Base-by-base conservation (phyloP, 1,140 invertebrate species). In the Drosophila takahashii region DNA sequence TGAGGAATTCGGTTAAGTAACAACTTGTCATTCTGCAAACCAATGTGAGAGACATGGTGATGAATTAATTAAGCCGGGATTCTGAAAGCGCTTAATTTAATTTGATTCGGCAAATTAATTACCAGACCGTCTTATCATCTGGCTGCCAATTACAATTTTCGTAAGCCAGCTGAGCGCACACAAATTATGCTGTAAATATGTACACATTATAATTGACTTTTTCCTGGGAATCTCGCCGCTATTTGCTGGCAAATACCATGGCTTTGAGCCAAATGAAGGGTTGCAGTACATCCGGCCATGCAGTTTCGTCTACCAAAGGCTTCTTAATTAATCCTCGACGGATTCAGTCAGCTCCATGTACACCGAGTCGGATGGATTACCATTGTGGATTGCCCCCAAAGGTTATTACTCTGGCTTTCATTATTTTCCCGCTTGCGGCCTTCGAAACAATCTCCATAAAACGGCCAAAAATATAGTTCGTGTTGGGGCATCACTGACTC, bases 161-260 rank as follows among this genome's bases (percentile, higher is more conserved):
- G 22, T 29, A 39, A 56, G 65, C 18, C 26, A 47, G 9, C 37
- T 10, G 27, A 32, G 64, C 41, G 34, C 6, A 37, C 47, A 36
- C 51, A 57, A 70, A 70, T 70, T 56, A 57, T 15, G 27, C n/a
- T 13, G 37, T 37, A 51, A 72, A 72, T 72, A 51, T 71, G 54
- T 72, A 51, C 37, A 52, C 47, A 52, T 18, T 60, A 26, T 36
- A 51, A 72, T 37, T 60, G 27, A 50, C 32, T 44, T 71, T 45
- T 52, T 10, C 7, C 22, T 4, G n/a, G 8, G 15, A 39, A 22
- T 11, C 15, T 47, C 5, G 36, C n/a, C 1, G 48, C 15, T 32
- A 41, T 36, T 67, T 44, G 65, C n/a, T 36, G 11, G 13, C 10
- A 41, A 29, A 36, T 36, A 16, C 11, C 15, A 29, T 11, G 15